Conservation (phyloP, 1,140 invertebrate species). For the Helicoverpa armigera region DNA sequence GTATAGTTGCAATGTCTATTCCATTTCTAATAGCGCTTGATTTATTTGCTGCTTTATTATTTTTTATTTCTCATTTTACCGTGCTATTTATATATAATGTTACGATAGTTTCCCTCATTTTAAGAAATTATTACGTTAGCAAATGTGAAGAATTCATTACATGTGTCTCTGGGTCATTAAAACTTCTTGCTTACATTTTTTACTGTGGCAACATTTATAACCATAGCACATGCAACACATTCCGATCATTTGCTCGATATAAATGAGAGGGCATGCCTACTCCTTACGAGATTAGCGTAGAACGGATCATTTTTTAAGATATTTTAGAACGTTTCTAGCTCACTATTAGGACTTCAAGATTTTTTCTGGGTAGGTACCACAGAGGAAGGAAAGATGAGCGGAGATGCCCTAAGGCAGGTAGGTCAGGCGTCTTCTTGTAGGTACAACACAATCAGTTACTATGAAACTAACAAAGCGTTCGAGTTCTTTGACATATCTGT, state of each 20-base stretch:
- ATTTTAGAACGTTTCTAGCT: neutral
- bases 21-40: constrained; percentile 67
- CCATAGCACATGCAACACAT: neutral
- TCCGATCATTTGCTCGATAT: constrained; percentile 44
- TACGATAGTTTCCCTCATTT: constrained; percentile 28
- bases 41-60: constrained; percentile 79
- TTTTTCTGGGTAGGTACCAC: too few relatives aligned
- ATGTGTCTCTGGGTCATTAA: neutral
- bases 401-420: too few relatives aligned
- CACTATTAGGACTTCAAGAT: too few relatives aligned
- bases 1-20: constrained; percentile 64
- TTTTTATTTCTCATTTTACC: constrained; percentile 57
- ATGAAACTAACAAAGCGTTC: too few relatives aligned
- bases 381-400: too few relatives aligned
- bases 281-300: constrained; percentile 22
- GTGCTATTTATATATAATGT: constrained; percentile 54
- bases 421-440: too few relatives aligned
- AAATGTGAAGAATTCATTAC: constrained; percentile 48
- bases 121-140: constrained; percentile 22
- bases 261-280: constrained; percentile 48
- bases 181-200: neutral
- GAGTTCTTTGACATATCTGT: too few relatives aligned
- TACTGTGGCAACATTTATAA: too few relatives aligned
- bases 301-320: neutral
- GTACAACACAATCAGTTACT: too few relatives aligned